These are phyloP conservation scores for Pseudoatta argentina DNA, from an alignment of 1,140 invertebrate genomes.

Conservation along the genomic window DNA sequence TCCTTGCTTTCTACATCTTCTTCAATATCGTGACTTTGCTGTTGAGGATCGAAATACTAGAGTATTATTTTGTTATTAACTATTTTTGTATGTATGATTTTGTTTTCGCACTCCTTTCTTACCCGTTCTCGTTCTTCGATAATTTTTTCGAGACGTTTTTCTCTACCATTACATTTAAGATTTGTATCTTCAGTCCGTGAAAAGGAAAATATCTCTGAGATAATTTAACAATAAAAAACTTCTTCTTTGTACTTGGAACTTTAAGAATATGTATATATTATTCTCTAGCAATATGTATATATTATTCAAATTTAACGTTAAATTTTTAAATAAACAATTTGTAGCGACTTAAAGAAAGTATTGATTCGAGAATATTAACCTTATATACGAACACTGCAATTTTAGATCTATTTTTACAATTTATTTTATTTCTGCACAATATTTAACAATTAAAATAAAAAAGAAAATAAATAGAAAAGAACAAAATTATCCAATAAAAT, in stretches of 20 bases:
- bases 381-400: neutral
- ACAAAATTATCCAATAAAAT: neutral
- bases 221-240: neutral
- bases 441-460: neutral
- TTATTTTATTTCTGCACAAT: neutral
- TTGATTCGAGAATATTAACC: neutral
- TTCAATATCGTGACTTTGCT: neutral
- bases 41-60: conserved; percentile 36
- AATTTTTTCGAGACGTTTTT: conserved; percentile 23
- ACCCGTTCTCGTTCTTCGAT: neutral
- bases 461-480: neutral
- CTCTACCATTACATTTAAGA: neutral
- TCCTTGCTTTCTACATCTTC: neutral
- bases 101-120: conserved; percentile 24
- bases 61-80: conserved; percentile 4
- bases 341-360: neutral
- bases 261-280: neutral
- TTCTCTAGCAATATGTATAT: neutral
- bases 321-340: neutral
- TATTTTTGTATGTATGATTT: neutral
- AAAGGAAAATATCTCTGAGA: neutral
- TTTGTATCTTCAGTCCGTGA: neutral
- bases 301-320: neutral
- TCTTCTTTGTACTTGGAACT: neutral
- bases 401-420: neutral